These are phyloP conservation scores for Epizoanthus stellaris DNA, from an alignment of 92 coral and sea anemone genomes.

Conservation along the genomic window DNA sequence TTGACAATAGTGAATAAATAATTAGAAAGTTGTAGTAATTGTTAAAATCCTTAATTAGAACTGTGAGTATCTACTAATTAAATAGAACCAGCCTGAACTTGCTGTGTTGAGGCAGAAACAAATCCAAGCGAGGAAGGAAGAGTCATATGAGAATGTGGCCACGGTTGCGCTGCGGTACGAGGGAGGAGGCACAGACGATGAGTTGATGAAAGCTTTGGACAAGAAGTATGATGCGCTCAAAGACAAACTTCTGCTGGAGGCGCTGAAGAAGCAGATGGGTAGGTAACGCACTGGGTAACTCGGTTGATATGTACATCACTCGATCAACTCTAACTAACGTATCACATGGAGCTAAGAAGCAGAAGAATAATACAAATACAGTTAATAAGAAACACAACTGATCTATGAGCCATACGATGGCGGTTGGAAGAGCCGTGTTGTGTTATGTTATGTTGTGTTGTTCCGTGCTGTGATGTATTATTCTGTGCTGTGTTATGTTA, in stretches of 20 bases:
- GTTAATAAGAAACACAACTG: background rate
- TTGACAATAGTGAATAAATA: too few species aligned
- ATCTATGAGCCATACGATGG: background rate
- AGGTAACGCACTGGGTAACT: background rate
- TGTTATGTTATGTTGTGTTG: background rate
- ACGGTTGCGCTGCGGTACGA: slow-evolving; percentile 85
- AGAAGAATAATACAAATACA: too few species aligned
- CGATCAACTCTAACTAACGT: too few species aligned
- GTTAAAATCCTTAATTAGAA: too few species aligned
- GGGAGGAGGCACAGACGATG: slow-evolving; percentile 89
- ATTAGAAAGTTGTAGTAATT: too few species aligned
- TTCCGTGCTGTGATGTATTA: background rate
- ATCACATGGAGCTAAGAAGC: too few species aligned
- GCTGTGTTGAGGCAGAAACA: slow-evolving; percentile 65
- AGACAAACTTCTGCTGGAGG: slow-evolving; percentile 91
- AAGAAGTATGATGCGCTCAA: slow-evolving; percentile 89
- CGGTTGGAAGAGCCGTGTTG: background rate
- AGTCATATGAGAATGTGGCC: slow-evolving; percentile 84
- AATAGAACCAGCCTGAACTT: slow-evolving; percentile 76
- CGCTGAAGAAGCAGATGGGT: slow-evolving; percentile 94
- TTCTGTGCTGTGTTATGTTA: background rate
- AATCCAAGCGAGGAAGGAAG: slow-evolving; percentile 83
- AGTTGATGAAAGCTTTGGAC: slow-evolving; percentile 81
- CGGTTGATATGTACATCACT: too few species aligned
- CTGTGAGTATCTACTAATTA: too few species aligned